A percentile compares a stretch with the other conserved stretches of the same genome.
phyloP scores from a whole-genome alignment of 1,140 invertebrate genomes.

The Bombus terrestris region DNA sequence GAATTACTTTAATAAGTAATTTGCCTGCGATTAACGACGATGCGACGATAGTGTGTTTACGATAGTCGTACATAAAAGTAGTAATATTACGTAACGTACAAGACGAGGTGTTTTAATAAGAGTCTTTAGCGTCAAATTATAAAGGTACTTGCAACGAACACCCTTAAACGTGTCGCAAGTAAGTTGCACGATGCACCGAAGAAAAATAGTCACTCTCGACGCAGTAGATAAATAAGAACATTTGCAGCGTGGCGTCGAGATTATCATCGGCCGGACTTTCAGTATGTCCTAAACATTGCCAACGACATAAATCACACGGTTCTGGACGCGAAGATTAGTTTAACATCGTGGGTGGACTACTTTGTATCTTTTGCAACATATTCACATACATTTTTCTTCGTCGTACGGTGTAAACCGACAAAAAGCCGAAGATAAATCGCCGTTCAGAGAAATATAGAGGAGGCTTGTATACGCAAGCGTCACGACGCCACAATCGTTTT shows the following conservation, averaged over 20 bases:
- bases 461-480: not conserved
- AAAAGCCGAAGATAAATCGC: constrained; percentile 62
- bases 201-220: not conserved
- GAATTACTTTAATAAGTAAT: not conserved
- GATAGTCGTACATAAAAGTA: too few species aligned
- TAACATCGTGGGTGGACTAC: constrained; percentile 30
- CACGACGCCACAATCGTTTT: constrained; percentile 3
- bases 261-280: constrained; percentile 24
- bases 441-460: constrained; percentile 58
- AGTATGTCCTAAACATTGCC: constrained; percentile 55
- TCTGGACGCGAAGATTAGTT: constrained; percentile 50
- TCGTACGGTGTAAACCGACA: constrained; percentile 1
- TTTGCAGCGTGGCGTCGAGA: not conserved
- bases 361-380: constrained; percentile 51
- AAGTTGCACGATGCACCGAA: not conserved
- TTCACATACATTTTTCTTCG: constrained; percentile 61
- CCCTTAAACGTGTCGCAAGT: not conserved
- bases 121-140: not conserved
- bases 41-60: not conserved
- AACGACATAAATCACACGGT: constrained; percentile 54
- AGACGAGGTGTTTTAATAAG: not conserved
- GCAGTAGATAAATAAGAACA: not conserved
- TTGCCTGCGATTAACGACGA: not conserved
- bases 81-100: not conserved
- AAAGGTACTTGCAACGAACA: not conserved